Conservation (phyloP, 2,888 invertebrate genomes). For the Busseola fusca region DNA sequence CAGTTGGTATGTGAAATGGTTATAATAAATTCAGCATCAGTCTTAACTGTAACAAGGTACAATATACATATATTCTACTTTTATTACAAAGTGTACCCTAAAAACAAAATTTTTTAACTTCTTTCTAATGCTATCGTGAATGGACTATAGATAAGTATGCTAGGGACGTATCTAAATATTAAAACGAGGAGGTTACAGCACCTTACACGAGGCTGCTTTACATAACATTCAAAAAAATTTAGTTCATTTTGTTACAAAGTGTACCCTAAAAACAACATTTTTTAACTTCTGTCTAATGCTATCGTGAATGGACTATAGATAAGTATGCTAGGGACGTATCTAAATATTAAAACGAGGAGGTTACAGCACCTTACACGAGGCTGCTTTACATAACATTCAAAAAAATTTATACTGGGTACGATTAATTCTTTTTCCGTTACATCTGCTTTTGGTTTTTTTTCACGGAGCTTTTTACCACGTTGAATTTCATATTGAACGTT, state of each 20-base stretch:
- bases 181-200: constrained; percentile 15
- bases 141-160: background rate
- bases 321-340: background rate
- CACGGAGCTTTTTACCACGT: constrained; percentile 66
- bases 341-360: constrained; percentile 9
- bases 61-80: no score
- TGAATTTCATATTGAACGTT: constrained; percentile 64
- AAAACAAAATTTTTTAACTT: no score
- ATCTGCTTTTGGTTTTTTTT: constrained; percentile 55
- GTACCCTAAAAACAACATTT: no score
- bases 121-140: no score
- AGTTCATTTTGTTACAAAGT: no score
- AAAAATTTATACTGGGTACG: constrained; percentile 22
- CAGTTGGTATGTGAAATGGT: no score
- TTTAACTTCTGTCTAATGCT: no score
- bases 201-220: constrained; percentile 32
- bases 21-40: no score
- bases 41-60: no score
- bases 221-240: constrained; percentile 12
- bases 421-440: constrained; percentile 45
- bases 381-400: constrained; percentile 18
- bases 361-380: constrained; percentile 35
- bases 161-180: constrained; percentile 4
- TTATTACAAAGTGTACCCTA: no score
- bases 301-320: no score